phyloP scores from a whole-genome alignment of 2,113 vertebrate genomes.

The Thalassoma bifasciatum region DNA sequence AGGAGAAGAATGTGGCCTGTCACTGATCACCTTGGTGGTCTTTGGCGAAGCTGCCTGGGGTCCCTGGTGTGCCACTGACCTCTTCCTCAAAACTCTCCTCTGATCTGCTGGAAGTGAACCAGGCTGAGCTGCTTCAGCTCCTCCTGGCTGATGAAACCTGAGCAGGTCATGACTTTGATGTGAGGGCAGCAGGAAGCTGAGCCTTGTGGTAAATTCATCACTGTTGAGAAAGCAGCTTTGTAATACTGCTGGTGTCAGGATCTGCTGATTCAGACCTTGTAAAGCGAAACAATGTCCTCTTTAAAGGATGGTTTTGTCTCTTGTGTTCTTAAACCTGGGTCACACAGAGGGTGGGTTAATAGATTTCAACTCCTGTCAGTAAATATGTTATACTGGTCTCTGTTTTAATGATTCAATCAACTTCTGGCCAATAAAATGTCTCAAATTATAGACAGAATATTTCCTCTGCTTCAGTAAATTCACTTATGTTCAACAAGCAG shows the following conservation, averaged over 20 bases:
- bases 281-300: neutral
- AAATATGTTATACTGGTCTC: neutral
- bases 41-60: conserved; percentile 59
- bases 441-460: too few species aligned
- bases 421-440: too few species aligned
- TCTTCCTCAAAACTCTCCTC: conserved; percentile 61
- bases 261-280: conserved; percentile 28
- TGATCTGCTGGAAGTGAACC: conserved; percentile 74
- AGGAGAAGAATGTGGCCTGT: conserved; percentile 60
- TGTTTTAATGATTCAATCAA: too few species aligned
- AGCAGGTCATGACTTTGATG: conserved; percentile 67
- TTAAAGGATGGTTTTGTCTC: neutral
- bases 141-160: conserved; percentile 69
- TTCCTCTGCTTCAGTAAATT: too few species aligned
- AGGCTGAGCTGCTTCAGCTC: conserved; percentile 50
- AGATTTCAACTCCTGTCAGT: neutral
- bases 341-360: neutral
- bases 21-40: conserved; percentile 76
- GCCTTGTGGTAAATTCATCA: conserved; percentile 71
- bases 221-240: conserved; percentile 35
- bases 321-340: neutral
- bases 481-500: too few species aligned
- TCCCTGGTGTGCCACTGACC: conserved; percentile 71
- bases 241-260: conserved; percentile 19
- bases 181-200: conserved; percentile 63